Evolutionary conservation across 2,113 vertebrate genomes (phyloP).

Genomic region (Budorcas taxicolor): DNA sequence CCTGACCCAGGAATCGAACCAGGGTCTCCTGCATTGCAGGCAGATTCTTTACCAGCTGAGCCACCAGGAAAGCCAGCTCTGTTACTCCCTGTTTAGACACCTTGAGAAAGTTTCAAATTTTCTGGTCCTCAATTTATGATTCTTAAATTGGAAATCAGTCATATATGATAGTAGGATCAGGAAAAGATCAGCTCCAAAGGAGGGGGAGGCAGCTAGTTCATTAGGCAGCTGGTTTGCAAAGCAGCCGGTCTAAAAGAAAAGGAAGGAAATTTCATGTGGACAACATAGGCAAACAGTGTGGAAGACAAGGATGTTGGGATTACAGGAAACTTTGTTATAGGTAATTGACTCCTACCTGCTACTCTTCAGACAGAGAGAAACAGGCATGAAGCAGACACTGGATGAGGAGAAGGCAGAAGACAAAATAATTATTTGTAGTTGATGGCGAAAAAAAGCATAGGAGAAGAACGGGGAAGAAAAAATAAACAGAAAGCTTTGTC

Average conservation of each 20-base stretch:
- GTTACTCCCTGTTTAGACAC: neutral
- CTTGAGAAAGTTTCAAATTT: neutral
- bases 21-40: neutral
- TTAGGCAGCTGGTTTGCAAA: neutral
- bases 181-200: neutral
- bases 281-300: accelerated
- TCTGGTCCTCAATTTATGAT: neutral
- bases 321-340: neutral
- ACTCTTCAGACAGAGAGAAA: neutral
- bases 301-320: neutral
- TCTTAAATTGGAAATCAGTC: neutral
- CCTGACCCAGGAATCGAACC: neutral
- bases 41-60: neutral
- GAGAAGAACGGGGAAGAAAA: neutral
- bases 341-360: neutral
- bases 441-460: neutral
- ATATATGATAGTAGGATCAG: neutral
- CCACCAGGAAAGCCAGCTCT: neutral
- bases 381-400: neutral
- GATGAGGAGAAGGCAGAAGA: neutral
- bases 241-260: accelerated
- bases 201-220: neutral
- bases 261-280: neutral
- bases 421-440: neutral
- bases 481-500: neutral